Evolutionary conservation across 2,113 vertebrate genomes (phyloP).

Genomic region (Dromas ardeola): DNA sequence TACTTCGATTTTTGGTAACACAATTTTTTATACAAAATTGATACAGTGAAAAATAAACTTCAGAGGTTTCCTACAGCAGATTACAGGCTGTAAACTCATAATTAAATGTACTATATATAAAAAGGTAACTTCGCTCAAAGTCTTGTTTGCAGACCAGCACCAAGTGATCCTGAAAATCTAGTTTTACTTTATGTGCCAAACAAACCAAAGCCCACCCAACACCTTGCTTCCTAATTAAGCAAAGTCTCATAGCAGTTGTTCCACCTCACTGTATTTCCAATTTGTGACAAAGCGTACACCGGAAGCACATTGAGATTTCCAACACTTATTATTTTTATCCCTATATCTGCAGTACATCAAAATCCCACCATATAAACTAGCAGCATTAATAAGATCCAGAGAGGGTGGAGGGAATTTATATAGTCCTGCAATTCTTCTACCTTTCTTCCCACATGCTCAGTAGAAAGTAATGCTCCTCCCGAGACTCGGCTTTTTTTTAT

Average conservation of each 20-base stretch:
- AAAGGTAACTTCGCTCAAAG: neutral
- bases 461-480: neutral
- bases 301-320: neutral
- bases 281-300: neutral
- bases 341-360: neutral
- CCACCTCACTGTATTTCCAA: neutral
- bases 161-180: neutral
- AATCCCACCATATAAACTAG: neutral
- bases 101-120: neutral
- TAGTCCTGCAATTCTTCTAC: neutral
- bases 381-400: neutral
- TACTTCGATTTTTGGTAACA: neutral
- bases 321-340: neutral
- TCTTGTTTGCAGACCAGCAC: neutral
- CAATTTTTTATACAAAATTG: neutral
- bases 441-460: neutral
- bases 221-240: neutral
- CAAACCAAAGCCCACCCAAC: neutral
- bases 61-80: neutral
- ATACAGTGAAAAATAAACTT: constrained; percentile 17
- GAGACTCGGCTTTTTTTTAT: neutral
- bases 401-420: rapidly evolving
- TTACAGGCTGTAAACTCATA: neutral
- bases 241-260: neutral
- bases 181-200: neutral